Conservation (phyloP, 30 jellyfish, hydroid and myxozoan species). For the Hydra vulgaris region DNA sequence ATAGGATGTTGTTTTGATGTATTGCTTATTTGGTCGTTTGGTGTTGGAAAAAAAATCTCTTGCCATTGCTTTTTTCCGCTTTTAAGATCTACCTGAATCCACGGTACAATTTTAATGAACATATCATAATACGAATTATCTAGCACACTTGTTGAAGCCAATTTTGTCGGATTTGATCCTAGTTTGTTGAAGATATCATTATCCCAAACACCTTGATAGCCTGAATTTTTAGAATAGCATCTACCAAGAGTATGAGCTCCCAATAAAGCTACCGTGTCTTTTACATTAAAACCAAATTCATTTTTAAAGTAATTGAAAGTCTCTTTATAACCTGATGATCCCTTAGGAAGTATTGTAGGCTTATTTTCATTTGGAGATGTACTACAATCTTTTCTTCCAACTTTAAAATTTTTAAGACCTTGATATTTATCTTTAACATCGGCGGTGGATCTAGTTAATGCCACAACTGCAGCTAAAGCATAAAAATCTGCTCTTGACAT, state of each 20-base stretch:
- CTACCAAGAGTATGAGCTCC: slow-evolving; percentile 19
- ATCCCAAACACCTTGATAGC: slow-evolving; percentile 9
- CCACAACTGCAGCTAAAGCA: slow-evolving; percentile 8
- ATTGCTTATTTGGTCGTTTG: background rate
- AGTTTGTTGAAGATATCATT: background rate
- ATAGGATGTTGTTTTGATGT: background rate
- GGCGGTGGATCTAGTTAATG: background rate
- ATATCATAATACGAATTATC: background rate
- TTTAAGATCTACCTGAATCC: background rate
- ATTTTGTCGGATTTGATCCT: background rate
- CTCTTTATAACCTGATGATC: background rate
- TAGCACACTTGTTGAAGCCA: background rate
- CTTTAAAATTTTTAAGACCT: background rate
- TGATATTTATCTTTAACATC: background rate
- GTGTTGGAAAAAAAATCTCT: background rate
- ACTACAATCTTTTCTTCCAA: slow-evolving; percentile 5
- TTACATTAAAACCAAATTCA: background rate
- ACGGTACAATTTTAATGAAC: background rate
- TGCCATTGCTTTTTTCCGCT: slow-evolving; percentile 12
- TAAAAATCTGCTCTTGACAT: slow-evolving; percentile 7
- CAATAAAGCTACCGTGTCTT: background rate
- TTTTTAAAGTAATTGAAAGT: background rate
- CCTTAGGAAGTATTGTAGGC: background rate
- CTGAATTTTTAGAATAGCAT: background rate
- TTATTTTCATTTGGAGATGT: background rate